These are phyloP conservation scores for Hermaeophaga mercurialis DNA, from an alignment of 2,888 invertebrate genomes.

Conservation along the genomic window DNA sequence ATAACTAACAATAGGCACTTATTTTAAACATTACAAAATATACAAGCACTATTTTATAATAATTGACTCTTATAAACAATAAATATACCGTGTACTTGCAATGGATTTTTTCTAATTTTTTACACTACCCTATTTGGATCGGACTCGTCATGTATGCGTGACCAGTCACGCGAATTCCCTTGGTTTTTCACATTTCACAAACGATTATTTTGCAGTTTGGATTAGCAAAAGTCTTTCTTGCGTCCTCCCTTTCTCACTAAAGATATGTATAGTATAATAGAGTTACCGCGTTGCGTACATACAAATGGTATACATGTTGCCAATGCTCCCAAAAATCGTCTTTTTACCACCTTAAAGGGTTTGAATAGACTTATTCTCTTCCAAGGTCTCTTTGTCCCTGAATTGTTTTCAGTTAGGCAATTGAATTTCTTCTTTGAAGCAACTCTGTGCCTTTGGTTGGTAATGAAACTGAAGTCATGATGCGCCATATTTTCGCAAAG, in stretches of 20 bases:
- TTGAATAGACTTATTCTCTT: too few relatives aligned
- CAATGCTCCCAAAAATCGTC: not conserved
- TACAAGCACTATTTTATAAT: not conserved
- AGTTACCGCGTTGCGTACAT: constrained; percentile 15
- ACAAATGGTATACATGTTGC: constrained; percentile 1
- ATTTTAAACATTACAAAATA: not conserved
- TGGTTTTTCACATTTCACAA: constrained; percentile 32
- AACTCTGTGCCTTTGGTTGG: too few relatives aligned
- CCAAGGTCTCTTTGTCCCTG: too few relatives aligned
- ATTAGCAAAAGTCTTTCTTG: constrained; percentile 10
- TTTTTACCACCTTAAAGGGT: too few relatives aligned
- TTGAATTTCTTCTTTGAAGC: too few relatives aligned
- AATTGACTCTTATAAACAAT: not conserved
- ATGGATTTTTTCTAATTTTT: too few relatives aligned
- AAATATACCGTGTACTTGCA: too few relatives aligned
- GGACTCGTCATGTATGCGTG: constrained; percentile 27
- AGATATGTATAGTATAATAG: not conserved
- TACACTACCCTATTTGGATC: constrained; percentile 16
- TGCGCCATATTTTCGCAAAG: too few relatives aligned
- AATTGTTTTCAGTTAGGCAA: too few relatives aligned
- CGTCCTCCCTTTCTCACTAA: constrained; percentile 23
- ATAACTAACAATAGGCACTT: not conserved
- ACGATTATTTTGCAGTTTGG: constrained; percentile 12
- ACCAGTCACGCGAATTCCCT: constrained; percentile 22
- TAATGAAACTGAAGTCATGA: too few relatives aligned